Percentiles rank a stretch among this genome's conserved stretches.
Conservation (phyloP, 2,888 invertebrate species). For the Melieria crassipennis region DNA sequence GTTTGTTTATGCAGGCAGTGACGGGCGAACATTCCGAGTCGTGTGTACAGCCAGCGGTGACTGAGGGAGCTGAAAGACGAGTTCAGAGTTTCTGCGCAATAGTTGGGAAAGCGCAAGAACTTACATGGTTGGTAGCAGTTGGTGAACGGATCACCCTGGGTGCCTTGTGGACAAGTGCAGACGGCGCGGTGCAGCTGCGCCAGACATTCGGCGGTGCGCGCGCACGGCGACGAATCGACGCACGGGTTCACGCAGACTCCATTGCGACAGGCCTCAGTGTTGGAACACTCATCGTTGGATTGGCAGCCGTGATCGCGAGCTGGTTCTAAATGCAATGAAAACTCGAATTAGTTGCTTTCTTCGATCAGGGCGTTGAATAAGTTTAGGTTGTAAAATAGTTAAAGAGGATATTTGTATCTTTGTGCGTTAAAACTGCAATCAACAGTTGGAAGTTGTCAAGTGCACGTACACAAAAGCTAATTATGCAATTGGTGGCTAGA, state of each 20-base stretch:
- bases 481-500: background rate
- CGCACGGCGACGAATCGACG: conserved; percentile 73
- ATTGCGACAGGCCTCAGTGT: conserved; percentile 77
- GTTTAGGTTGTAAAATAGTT: background rate
- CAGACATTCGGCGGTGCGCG: conserved; percentile 80
- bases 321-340: conserved; percentile 51
- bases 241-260: conserved; percentile 83
- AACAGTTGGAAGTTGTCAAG: background rate
- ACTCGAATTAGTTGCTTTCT: background rate
- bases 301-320: conserved; percentile 72
- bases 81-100: background rate
- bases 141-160: conserved; percentile 82
- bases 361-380: background rate
- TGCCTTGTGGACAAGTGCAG: conserved; percentile 79
- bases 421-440: background rate
- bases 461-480: background rate
- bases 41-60: conserved; percentile 74
- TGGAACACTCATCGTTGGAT: conserved; percentile 77
- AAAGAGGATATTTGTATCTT: background rate
- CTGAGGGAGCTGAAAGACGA: conserved; percentile 44
- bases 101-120: conserved; percentile 23
- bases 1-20: conserved; percentile 81
- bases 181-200: conserved; percentile 79
- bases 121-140: conserved; percentile 71
- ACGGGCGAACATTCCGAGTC: conserved; percentile 81